phyloP scores from a whole-genome alignment of 2,113 vertebrate genomes.

The Boleophthalmus pectinirostris region DNA sequence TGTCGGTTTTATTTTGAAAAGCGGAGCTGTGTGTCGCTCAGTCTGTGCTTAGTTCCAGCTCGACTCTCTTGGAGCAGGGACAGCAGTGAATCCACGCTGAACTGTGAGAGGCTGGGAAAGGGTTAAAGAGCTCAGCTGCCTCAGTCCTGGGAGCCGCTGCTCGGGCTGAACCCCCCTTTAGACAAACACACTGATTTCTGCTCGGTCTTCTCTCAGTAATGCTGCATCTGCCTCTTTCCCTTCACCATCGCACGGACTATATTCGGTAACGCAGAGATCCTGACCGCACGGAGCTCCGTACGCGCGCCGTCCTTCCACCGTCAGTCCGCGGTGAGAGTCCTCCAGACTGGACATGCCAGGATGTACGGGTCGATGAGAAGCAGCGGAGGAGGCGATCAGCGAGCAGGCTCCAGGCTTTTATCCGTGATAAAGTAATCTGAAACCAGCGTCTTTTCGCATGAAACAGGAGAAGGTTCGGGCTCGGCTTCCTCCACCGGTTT shows the following conservation, averaged over 20 bases:
- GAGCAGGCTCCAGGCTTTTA: constrained; percentile 37
- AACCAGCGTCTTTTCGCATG: constrained; percentile 23
- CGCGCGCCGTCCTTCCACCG: not conserved
- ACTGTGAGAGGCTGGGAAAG: constrained; percentile 24
- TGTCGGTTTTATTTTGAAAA: constrained; percentile 33
- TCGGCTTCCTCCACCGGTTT: constrained; percentile 8
- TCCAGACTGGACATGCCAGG: constrained; percentile 36
- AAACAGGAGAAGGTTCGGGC: not conserved
- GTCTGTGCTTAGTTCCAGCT: not conserved
- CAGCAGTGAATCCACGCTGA: not conserved
- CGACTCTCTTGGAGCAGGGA: not conserved
- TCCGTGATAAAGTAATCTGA: constrained; percentile 44
- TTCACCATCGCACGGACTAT: not conserved
- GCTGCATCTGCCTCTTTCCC: not conserved
- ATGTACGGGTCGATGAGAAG: constrained; percentile 43
- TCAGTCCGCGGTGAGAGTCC: not conserved
- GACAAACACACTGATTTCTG: constrained; percentile 25
- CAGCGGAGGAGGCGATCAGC: constrained; percentile 29
- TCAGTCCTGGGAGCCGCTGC: constrained; percentile 4
- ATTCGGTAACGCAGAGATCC: not conserved
- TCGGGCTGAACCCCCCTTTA: constrained; percentile 9
- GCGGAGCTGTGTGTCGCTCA: constrained; percentile 2
- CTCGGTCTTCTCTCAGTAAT: constrained; percentile 2
- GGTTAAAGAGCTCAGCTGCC: constrained; percentile 45
- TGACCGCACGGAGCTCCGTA: not conserved